Base-by-base conservation (phyloP, 2,888 invertebrate genomes). In the Hypsopygia costalis region DNA sequence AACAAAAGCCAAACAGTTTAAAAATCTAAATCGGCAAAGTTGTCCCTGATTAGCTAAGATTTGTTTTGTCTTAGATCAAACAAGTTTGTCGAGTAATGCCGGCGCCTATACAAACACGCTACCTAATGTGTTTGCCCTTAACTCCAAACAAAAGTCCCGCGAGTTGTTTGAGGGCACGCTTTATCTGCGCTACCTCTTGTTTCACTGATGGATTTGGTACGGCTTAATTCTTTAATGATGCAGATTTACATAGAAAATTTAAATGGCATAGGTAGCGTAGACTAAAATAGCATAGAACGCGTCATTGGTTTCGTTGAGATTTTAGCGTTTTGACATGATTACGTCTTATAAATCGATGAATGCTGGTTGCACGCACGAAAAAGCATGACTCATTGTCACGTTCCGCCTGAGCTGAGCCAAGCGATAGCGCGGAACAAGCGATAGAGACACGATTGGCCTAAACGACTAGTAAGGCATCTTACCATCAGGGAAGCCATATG, bases 91-190 rank as follows among this genome's bases (percentile, higher is more conserved):
- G 63, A 65, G 69, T 73, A 69, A 74, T 72, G 66, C 67, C 65
- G 71, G 68, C 70, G 75, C 81, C 80, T 82, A 80, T 70, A 68
- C 81, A 83, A 85, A 82, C 78, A 82, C 61, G 67, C 69, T 69
- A 73, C 75, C 81, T 81, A 86, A 86, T 86, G 86, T 83, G 85
- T 85, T 86, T 86, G 78, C 81, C 69, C 72, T 65, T 72, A 74
- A 80, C 73, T 74, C 72, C 77, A 79, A 85, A 83, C 83, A 82
- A 77, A 78, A 81, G 74, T 77, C 78, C 68, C 63, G 60, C 66
- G 66, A 69, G 63, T 59, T 58, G 55, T 44, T 51, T 61, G 55
- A 65, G 60, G 60, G 59, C 41, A 55, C 58, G 60, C 67, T 65
- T 66, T 62, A 60, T 64, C 65, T 65, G 62, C 56, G 47, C 53